Base-by-base conservation (phyloP, 1,140 invertebrate genomes). In the Venturia canescens region DNA sequence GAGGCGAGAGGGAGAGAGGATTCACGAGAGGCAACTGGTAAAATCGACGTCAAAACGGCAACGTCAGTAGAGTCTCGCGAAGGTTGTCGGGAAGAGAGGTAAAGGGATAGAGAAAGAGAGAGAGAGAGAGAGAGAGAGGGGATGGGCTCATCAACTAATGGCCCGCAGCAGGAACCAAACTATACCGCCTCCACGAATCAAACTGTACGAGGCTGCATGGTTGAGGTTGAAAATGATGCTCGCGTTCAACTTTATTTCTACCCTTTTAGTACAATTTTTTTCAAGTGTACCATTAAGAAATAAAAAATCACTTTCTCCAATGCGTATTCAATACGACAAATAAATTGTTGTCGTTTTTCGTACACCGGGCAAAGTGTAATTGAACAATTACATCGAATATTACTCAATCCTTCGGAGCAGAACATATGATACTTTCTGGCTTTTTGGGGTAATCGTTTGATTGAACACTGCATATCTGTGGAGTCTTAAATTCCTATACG, bases 81-180 rank as follows among this genome's bases (percentile, higher is more conserved):
- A 76, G 75, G 60, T 77, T 77, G 60, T 16, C 63, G 67, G 67
- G 79, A 48, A 74, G 78, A 50, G 31, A 75, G 81, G 44, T 21
- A 53, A 80, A 71, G 83, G 67, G 66, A 81, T 78, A 67, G 27
- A 31, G 63, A 67, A 80, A 78, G 78, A 81, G 75, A 86, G 9
- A 34, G 9, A 53, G 82, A 72, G 83, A 74, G 67, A 82, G 80
- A 69, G 29, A 31, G 66, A 69, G 38, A 85, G 80, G 67, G 78
- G 75, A 82, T 69, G 34, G 69, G 86, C 90, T 92, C 91, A 92
- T 92, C 91, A 92, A 92, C 91, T 92, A 92, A 92, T 92, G 90
- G 91, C 87, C 91, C 90, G 89, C 85, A 90, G 89, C 89, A 63
- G 89, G 89, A 91, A 91, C 88, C 86, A 83, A 90, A 87, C 87